Evolutionary conservation across 1,140 invertebrate genomes (phyloP).

Genomic region (Stegodyphus mimosarum): DNA sequence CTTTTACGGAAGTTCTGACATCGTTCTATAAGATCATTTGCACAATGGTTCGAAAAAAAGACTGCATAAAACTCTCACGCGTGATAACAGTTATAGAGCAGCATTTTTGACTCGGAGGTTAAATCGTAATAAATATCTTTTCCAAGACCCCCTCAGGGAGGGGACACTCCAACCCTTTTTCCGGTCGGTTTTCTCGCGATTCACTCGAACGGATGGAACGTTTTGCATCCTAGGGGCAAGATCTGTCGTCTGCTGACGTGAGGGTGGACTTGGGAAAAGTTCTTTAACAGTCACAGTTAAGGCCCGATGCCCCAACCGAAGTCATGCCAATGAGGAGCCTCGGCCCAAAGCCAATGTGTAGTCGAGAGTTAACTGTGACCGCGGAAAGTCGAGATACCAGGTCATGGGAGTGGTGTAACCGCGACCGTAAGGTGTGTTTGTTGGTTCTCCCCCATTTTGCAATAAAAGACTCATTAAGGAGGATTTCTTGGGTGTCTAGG

Average conservation of each 20-base stretch:
- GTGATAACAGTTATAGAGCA: constrained; percentile 41
- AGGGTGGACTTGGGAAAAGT: constrained; percentile 25
- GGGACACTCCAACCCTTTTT: not conserved
- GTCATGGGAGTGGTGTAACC: constrained; percentile 44
- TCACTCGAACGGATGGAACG: too few relatives aligned
- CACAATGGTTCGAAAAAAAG: constrained; percentile 14
- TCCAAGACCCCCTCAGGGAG: too few relatives aligned
- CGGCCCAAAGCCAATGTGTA: constrained; percentile 3
- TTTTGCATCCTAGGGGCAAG: not conserved
- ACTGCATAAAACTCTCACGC: constrained; percentile 21
- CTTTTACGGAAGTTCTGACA: constrained; percentile 35
- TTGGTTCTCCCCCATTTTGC: not conserved
- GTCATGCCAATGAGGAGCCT: constrained; percentile 3
- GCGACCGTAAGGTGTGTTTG: not conserved
- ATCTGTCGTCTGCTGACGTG: not conserved
- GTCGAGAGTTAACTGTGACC: constrained; percentile 19
- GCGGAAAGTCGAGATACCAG: constrained; percentile 28
- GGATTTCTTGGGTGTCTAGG: not conserved
- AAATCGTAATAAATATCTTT: constrained; percentile 46
- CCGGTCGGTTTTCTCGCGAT: not conserved
- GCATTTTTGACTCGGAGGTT: constrained; percentile 31
- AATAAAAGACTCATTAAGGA: not conserved
- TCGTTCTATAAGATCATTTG: not conserved
- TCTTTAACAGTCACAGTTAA: not conserved
- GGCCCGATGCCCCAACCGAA: not conserved